Evolutionary conservation across 2,888 invertebrate species (phyloP).

Genomic region (Xanthorhoe designata): DNA sequence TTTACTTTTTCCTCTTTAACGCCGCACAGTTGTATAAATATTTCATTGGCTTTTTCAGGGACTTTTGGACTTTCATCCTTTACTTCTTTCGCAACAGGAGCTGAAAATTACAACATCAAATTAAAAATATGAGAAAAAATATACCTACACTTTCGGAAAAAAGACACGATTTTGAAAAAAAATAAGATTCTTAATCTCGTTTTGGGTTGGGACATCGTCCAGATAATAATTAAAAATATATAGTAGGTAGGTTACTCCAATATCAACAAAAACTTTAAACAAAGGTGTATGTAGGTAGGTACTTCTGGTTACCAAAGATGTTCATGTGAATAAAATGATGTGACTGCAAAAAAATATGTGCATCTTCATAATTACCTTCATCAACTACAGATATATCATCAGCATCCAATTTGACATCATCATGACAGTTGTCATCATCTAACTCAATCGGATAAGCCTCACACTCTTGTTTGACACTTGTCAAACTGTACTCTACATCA

Average conservation of each 20-base stretch:
- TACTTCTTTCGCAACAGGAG: background rate
- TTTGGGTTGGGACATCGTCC: no score
- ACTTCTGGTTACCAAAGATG: no score
- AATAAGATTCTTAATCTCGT: no score
- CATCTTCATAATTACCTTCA: background rate
- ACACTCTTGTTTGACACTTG: conserved; percentile 10
- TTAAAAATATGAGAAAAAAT: background rate
- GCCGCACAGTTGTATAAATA: background rate
- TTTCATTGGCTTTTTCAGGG: background rate
- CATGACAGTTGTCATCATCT: conserved; percentile 2
- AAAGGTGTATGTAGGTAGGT: no score
- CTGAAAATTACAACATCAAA: conserved; percentile 6
- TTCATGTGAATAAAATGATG: no score
- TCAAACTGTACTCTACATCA: conserved; percentile 6
- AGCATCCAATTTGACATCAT: conserved; percentile 20
- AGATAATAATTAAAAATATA: no score
- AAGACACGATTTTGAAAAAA: no score
- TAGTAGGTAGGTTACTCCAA: no score
- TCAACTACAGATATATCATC: background rate
- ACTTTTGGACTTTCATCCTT: conserved; percentile 8
- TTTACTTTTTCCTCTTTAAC: conserved; percentile 3
- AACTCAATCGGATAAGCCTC: background rate
- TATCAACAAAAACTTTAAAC: no score
- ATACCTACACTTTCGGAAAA: background rate
- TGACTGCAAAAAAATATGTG: background rate